Evolutionary conservation across 2,888 invertebrate genomes (phyloP).

Genomic region (Marasmarcha lunaedactyla): DNA sequence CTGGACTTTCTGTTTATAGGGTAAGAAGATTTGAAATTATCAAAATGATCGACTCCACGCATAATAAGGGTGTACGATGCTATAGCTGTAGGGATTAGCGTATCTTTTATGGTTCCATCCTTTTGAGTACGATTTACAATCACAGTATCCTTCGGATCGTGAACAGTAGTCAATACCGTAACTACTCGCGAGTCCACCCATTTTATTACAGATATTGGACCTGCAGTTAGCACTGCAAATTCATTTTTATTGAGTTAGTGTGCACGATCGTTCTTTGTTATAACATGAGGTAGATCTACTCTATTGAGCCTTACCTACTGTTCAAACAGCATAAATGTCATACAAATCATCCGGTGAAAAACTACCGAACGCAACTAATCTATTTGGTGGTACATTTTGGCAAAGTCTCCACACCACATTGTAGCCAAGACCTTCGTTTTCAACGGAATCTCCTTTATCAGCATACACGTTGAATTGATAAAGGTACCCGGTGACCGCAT

Average conservation of each 20-base stretch:
- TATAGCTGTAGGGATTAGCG: too few relatives aligned
- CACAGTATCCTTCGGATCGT: too few relatives aligned
- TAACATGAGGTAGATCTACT: constrained; percentile 10
- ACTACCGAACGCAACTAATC: constrained; percentile 13
- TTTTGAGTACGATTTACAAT: too few relatives aligned
- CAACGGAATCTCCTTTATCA: constrained; percentile 3
- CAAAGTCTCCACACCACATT: constrained; percentile 5
- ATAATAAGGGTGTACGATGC: too few relatives aligned
- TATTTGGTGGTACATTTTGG: constrained; percentile 8
- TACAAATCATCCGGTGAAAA: constrained; percentile 11
- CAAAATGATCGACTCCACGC: too few relatives aligned
- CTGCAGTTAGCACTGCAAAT: too few relatives aligned
- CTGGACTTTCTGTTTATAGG: too few relatives aligned
- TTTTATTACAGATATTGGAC: too few relatives aligned
- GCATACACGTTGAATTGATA: constrained; percentile 8
- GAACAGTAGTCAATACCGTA: too few relatives aligned
- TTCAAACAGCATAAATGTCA: constrained; percentile 13
- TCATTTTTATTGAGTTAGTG: constrained; percentile 6
- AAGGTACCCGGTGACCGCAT: constrained; percentile 7
- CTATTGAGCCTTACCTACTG: constrained; percentile 11
- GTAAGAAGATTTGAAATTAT: too few relatives aligned
- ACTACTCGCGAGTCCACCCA: too few relatives aligned
- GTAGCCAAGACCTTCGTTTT: constrained; percentile 5
- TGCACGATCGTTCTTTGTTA: constrained; percentile 3
- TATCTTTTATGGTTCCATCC: too few relatives aligned